phyloP scores from a whole-genome alignment of 2,113 vertebrate species.

The Trichomycterus rosablanca region DNA sequence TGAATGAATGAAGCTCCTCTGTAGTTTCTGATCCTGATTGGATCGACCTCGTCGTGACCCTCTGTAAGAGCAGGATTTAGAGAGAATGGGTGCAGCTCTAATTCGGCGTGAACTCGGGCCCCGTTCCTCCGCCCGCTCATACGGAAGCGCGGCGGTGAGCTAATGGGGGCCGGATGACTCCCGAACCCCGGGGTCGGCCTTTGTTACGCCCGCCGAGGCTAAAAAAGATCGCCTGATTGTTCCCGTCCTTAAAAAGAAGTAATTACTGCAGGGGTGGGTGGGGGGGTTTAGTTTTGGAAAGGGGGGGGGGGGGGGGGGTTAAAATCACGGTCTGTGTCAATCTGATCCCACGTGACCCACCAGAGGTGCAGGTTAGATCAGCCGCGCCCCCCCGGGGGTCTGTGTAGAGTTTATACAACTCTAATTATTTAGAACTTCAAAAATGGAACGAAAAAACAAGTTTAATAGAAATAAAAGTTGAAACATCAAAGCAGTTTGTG shows the following conservation, averaged over 20 bases:
- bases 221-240: conserved; percentile 32
- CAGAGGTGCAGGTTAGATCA: conserved; percentile 2
- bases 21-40: conserved; percentile 44
- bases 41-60: conserved; percentile 59
- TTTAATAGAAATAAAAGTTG: too few relatives aligned
- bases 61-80: conserved; percentile 32
- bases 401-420: neutral
- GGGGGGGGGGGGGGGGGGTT: conserved; percentile 22
- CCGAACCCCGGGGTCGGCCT: conserved; percentile 10
- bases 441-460: too few relatives aligned
- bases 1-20: conserved; percentile 6
- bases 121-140: conserved; percentile 20
- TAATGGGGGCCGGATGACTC: conserved; percentile 41
- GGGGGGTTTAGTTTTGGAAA: too few relatives aligned
- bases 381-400: neutral
- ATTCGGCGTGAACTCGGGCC: too few relatives aligned
- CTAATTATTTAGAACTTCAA: neutral
- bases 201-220: conserved; percentile 31
- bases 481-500: too few relatives aligned
- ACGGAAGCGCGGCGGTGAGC: conserved; percentile 41
- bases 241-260: conserved; percentile 36
- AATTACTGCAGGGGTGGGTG: conserved; percentile 31
- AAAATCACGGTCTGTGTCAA: neutral
- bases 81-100: conserved; percentile 28
- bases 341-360: conserved; percentile 22